Conservation (phyloP, 2,113 vertebrate genomes). For the Chelonoidis abingdonii region DNA sequence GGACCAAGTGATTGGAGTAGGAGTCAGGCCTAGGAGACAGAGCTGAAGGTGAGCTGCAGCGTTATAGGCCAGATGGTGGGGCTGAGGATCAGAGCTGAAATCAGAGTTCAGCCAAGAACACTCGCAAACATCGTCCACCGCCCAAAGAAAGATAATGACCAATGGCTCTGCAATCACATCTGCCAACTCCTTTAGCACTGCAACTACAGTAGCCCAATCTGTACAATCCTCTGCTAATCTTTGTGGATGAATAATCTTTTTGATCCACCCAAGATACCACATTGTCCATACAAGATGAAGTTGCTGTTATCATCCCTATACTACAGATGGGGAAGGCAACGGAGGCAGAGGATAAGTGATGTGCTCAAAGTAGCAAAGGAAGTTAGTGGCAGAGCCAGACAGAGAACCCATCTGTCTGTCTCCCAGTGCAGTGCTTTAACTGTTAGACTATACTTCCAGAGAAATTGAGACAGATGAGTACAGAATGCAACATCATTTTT, state of each 20-base stretch:
- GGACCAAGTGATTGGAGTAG: neutral
- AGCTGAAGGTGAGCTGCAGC: neutral
- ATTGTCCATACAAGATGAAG: neutral
- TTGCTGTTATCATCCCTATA: neutral
- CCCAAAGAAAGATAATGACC: too few relatives aligned
- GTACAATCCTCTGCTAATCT: neutral
- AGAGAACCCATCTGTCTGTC: neutral
- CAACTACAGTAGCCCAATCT: neutral
- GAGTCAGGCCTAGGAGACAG: neutral
- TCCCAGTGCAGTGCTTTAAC: neutral
- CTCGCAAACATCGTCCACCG: too few relatives aligned
- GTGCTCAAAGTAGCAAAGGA: neutral
- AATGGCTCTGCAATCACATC: too few relatives aligned
- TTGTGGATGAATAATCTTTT: too few relatives aligned
- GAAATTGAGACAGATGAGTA: neutral
- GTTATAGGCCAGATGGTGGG: neutral
- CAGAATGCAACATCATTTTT: neutral
- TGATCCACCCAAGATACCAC: neutral
- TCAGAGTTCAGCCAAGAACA: neutral
- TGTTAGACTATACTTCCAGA: neutral
- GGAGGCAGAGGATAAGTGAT: neutral
- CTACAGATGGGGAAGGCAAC: accelerated
- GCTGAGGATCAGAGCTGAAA: neutral
- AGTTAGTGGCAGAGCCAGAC: neutral
- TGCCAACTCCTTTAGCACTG: too few relatives aligned